Evolutionary conservation across 2,888 invertebrate species (phyloP), one percentile per base, ranked within the genome.

Genomic region (Cephus nigrinus): DNA sequence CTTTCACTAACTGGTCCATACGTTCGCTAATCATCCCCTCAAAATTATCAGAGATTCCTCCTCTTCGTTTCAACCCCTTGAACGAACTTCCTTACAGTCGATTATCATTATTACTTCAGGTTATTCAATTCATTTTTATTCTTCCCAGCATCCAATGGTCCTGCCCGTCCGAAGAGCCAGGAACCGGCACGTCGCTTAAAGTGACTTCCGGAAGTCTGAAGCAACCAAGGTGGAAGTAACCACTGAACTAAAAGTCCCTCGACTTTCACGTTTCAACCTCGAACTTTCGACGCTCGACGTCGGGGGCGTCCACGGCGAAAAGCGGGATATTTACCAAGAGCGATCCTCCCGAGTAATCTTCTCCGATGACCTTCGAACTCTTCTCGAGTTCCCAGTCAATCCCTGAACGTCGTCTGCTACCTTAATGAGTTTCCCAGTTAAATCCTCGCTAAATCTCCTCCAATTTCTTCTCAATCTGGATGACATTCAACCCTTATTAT

Each of bases 401-500:
- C 71, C 33, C 31, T 23, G 71, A 71, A 31, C 33, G 71, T 71
- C 71, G 71, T 32, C 71, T 33, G 31, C 33, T 32, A 33, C 71
- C 71, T 32, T 71, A 71, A 71, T 71, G 71, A 71, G 71, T 71
- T 71, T 71, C 31, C 12, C 71, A 32, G 31, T 33, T 71, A 71
- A 71, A 33, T 32, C 71, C 71, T 71, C 31, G 33, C 32, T 71
- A 71, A 71, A 31, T 71, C 71, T 31, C 31, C 2, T 71, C 71
- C 71, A 71, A 71, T 71, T 71, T 71, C 71, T 71, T 71, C 71
- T 30, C 31, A 71, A 71, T 71, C 71, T 33, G 71, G 71, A 71
- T 31, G 31, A 71, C 71, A 55, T 55, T 55, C 55, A 55, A 55
- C 55, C 55, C 55, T 23, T 23, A 55, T 55, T 55, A 55, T 55